Evolutionary conservation across 2,797 vertebrate species (phyloP).

Genomic region (Sparidentex hasta): DNA sequence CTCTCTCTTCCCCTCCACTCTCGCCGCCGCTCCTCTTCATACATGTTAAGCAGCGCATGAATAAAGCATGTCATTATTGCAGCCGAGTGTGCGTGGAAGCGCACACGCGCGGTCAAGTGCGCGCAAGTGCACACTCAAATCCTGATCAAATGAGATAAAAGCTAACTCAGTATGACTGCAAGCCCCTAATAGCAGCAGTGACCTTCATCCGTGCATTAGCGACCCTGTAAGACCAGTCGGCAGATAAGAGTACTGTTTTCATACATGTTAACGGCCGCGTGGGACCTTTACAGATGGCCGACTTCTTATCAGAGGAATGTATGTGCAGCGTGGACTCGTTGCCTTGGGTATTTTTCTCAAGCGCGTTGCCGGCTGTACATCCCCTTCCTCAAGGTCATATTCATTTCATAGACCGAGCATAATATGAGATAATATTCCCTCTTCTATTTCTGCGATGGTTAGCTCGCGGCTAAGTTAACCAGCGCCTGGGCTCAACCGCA

Average conservation of each 20-base stretch:
- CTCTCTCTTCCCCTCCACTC: not conserved
- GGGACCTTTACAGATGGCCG: constrained; percentile 21
- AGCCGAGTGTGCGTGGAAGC: constrained; percentile 10
- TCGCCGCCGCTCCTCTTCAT: constrained; percentile 26
- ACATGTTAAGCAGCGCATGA: constrained; percentile 63
- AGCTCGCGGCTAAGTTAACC: not conserved
- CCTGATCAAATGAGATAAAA: constrained; percentile 65
- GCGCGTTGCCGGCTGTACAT: constrained; percentile 4
- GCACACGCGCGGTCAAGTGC: not conserved
- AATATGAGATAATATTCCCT: not conserved
- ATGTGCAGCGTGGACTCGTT: not conserved
- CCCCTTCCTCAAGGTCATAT: constrained; percentile 20
- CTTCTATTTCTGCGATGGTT: not conserved
- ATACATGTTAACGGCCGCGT: constrained; percentile 53
- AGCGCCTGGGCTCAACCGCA: not conserved
- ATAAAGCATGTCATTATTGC: constrained; percentile 59
- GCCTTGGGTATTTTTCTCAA: not conserved
- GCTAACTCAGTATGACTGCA: constrained; percentile 21
- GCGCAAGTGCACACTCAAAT: constrained; percentile 34
- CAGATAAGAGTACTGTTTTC: constrained; percentile 50
- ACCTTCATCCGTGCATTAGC: constrained; percentile 67
- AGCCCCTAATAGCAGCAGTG: constrained; percentile 59
- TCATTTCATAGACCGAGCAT: not conserved
- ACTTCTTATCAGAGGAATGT: constrained; percentile 51
- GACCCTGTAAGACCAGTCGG: constrained; percentile 6